phyloP scores from a whole-genome alignment of 2,113 vertebrate genomes.

The Phasianus colchicus region DNA sequence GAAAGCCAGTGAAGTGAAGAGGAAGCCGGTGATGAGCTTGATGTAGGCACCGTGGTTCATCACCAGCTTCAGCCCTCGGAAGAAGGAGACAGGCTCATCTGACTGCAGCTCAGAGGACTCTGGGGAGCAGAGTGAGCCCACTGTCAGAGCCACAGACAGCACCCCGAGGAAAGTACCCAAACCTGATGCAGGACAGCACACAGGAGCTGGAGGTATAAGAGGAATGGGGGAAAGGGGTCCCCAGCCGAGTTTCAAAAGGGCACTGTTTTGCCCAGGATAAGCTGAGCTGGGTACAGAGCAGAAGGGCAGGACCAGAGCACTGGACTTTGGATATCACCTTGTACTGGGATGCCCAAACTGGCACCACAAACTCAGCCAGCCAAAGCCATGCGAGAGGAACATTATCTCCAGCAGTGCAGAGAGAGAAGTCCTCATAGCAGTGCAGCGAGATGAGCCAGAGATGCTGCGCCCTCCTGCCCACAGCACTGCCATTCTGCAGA shows the following conservation, averaged over 20 bases:
- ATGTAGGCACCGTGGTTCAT: slow-evolving; percentile 89
- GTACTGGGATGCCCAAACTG: not conserved
- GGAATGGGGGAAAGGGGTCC: not conserved
- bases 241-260: not conserved
- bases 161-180: not conserved
- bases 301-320: not conserved
- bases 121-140: slow-evolving; percentile 60
- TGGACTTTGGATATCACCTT: not conserved
- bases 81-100: slow-evolving; percentile 80
- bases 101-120: slow-evolving; percentile 73
- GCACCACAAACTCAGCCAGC: not conserved
- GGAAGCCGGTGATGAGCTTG: slow-evolving; percentile 90
- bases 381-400: not conserved
- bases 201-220: too few species aligned
- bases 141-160: not conserved
- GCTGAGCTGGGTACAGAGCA: not conserved
- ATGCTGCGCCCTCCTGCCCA: not conserved
- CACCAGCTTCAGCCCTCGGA: slow-evolving; percentile 86
- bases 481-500: not conserved
- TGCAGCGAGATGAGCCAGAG: not conserved
- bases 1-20: slow-evolving; percentile 94
- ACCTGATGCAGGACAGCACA: not conserved
- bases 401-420: not conserved
- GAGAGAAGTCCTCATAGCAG: not conserved
- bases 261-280: not conserved